Conservation (phyloP, 2,113 vertebrate genomes). For the Apus apus region DNA sequence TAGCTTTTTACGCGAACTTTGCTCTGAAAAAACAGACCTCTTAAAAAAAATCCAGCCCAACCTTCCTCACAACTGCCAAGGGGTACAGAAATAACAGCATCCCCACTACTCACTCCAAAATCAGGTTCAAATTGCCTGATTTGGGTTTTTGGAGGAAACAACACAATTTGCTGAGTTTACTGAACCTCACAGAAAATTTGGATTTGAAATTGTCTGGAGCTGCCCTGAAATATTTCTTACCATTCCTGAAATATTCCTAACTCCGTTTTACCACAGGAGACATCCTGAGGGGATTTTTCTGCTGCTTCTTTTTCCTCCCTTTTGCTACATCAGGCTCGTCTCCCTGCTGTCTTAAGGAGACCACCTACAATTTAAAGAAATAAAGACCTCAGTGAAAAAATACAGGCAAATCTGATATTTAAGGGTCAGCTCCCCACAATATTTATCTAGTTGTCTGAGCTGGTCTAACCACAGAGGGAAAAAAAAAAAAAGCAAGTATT, state of each 20-base stretch:
- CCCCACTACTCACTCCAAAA: not conserved
- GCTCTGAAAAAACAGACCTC: not conserved
- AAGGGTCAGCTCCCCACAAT: conserved; percentile 39
- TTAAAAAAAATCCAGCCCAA: not conserved
- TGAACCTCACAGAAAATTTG: not conserved
- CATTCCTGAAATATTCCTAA: not conserved
- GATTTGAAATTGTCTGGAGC: conserved; percentile 23
- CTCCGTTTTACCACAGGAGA: conserved; percentile 29
- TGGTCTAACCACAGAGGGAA: not conserved
- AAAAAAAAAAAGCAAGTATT: not conserved
- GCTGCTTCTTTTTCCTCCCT: not conserved
- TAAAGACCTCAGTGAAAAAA: conserved; percentile 38
- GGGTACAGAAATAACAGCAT: not conserved
- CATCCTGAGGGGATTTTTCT: conserved; percentile 20
- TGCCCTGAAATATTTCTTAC: conserved; percentile 15
- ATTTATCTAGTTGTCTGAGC: conserved; percentile 51
- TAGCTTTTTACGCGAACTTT: not conserved
- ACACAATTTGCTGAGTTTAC: not conserved
- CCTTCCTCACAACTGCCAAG: not conserved
- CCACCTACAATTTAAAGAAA: conserved; percentile 59
- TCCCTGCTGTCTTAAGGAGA: conserved; percentile 30
- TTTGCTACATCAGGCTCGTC: not conserved
- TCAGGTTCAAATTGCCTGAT: not conserved
- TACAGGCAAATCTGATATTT: conserved; percentile 24
- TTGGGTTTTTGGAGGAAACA: not conserved